These are phyloP conservation scores for Drosophila borborema DNA, from an alignment of 2,888 invertebrate species.

Conservation along the genomic window DNA sequence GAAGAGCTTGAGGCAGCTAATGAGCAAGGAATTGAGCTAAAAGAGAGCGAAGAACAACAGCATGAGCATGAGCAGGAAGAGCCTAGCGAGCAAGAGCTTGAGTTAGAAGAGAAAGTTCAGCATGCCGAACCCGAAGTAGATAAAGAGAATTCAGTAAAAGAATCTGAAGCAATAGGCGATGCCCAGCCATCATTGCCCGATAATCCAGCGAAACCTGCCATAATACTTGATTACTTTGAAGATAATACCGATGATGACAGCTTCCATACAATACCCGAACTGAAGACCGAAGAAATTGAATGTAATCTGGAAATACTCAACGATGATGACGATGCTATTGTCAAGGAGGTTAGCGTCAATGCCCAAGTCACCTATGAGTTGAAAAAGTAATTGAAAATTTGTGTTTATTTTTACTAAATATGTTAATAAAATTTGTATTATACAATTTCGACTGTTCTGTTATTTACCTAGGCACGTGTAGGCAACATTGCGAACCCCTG, in stretches of 20 bases:
- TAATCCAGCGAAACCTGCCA: slow-evolving; percentile 4
- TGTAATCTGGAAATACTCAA: slow-evolving; percentile 74
- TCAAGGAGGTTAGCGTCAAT: slow-evolving; percentile 70
- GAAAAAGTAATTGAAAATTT: slow-evolving; percentile 15
- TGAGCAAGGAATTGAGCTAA: neutral
- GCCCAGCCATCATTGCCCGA: no score
- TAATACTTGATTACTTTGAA: slow-evolving; percentile 54
- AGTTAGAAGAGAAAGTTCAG: neutral
- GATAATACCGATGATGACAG: slow-evolving; percentile 25
- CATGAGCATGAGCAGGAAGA: no score
- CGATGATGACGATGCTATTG: slow-evolving; percentile 63
- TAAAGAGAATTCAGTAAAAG: no score
- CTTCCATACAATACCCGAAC: neutral
- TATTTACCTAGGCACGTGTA: slow-evolving; percentile 24
- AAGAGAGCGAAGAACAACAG: neutral
- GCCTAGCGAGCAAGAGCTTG: no score
- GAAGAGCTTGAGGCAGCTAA: neutral
- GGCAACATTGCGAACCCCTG: neutral
- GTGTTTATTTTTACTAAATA: slow-evolving; percentile 8
- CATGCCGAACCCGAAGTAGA: no score
- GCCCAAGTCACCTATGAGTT: slow-evolving; percentile 71
- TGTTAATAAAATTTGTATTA: slow-evolving; percentile 22
- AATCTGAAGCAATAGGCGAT: neutral
- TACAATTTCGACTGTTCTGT: neutral
- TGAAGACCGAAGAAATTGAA: slow-evolving; percentile 63